Evolutionary conservation across 2,797 vertebrate species (phyloP), one percentile per base, ranked within the genome.

Genomic region (Capromys pilorides): DNA sequence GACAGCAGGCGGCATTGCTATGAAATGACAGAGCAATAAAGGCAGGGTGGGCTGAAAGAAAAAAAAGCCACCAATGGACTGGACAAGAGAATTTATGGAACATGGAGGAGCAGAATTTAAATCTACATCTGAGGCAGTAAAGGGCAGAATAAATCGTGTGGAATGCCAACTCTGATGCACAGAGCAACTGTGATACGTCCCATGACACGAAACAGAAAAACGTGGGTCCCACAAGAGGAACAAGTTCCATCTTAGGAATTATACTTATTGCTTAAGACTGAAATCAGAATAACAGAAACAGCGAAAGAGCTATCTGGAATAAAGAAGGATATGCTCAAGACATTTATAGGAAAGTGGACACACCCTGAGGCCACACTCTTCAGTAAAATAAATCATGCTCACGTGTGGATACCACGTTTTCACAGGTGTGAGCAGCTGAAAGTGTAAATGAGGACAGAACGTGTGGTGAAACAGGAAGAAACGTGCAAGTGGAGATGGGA

Each of bases 261-360:
- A 81, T 0, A 45, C 21, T 31, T 67, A 45, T 45, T 88, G 71
- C 36, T 89, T 51, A 78, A 59, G 77, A 62, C 16, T 39, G 36
- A 90, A 64, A 84, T 90, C 64, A 71, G 54, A 94, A 69, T 26
- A 61, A 16, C 33, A 66, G 33, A 78, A 90, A 67, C 36, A 87
- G 80, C 26, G 51, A 61, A 66, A 86, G 93, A 36, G 57, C 24
- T n/a, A 67, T 11, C 36, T 1, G 6, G 24, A 61, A n/a, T 31
- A 69, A 69, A 69, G 28, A 33, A 66, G 33, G 33, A 21, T 19
- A 36, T 7, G 3, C n/a, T 69, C 2, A 4, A 69, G 16, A 69
- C 16, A 69, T 69, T n/a, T 69, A 16, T 18, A 69, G 33, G 33
- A 69, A 67, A 69, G 19, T 36, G 33, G 33, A 69, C n/a, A 16